Conservation (phyloP, 2,113 vertebrate genomes). For the Brachyhypopomus gauderio region DNA sequence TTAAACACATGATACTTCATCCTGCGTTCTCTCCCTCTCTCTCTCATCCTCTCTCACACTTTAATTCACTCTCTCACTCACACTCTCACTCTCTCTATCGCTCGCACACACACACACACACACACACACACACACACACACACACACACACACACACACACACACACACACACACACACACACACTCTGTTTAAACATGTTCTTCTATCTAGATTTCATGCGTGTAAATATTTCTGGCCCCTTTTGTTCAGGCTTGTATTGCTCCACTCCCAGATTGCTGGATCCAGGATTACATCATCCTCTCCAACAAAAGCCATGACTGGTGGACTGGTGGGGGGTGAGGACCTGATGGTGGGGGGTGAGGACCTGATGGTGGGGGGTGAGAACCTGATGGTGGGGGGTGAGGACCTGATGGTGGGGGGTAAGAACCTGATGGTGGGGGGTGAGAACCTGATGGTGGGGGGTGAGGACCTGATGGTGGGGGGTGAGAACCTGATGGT, state of each 20-base stretch:
- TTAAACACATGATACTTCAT: conserved; percentile 59
- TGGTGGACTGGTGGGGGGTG: conserved; percentile 42
- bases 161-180: conserved; percentile 34
- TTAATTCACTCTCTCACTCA: background rate
- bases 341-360: conserved; percentile 39
- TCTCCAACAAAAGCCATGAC: conserved; percentile 63
- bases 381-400: conserved; percentile 38
- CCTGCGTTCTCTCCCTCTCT: background rate
- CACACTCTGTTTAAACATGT: conserved; percentile 72
- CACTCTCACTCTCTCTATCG: too few relatives aligned
- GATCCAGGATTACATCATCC: conserved; percentile 74
- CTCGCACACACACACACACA: background rate
- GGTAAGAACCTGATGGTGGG: too few relatives aligned
- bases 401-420: conserved; percentile 38
- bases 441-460: conserved; percentile 35
- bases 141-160: background rate
- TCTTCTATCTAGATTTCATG: conserved; percentile 71
- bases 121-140: conserved; percentile 43
- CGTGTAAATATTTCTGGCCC: conserved; percentile 70
- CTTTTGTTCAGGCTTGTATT: conserved; percentile 75
- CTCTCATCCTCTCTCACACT: conserved; percentile 34
- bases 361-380: too few relatives aligned
- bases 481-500: conserved; percentile 30
- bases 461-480: too few relatives aligned
- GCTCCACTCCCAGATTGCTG: conserved; percentile 63